Evolutionary conservation across 2,113 vertebrate species (phyloP).

Genomic region (Tamias sibiricus): DNA sequence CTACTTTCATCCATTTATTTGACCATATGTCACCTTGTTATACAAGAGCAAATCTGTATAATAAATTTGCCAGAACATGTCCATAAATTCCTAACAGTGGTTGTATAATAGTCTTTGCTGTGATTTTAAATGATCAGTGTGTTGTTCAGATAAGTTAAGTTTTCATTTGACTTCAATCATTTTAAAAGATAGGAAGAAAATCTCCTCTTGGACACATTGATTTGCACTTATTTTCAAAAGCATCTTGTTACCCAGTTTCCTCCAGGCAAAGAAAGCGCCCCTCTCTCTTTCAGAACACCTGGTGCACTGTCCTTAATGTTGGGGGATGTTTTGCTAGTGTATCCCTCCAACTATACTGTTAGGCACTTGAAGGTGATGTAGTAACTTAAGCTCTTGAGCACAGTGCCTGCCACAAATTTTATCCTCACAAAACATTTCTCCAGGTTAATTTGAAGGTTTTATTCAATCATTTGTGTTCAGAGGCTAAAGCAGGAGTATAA

Average conservation of each 20-base stretch:
- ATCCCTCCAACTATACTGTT: neutral
- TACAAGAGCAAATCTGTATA: neutral
- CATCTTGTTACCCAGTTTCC: neutral
- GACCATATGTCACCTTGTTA: neutral
- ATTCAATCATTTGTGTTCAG: neutral
- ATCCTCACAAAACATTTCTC: neutral
- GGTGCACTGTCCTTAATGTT: neutral
- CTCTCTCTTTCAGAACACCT: neutral
- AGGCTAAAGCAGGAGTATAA: too few relatives aligned
- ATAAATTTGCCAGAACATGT: neutral
- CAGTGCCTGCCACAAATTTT: neutral
- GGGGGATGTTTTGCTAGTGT: neutral
- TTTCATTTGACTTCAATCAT: neutral
- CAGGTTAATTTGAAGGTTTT: neutral
- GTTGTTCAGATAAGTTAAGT: slow-evolving; percentile 17
- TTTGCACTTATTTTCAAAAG: slow-evolving; percentile 13
- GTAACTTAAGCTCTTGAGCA: neutral
- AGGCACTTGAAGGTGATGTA: neutral
- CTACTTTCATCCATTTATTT: neutral
- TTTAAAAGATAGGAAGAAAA: neutral
- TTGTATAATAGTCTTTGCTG: neutral
- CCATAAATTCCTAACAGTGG: neutral
- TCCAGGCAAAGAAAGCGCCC: neutral
- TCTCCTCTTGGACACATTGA: neutral
- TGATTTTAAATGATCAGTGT: slow-evolving; percentile 1